phyloP scores from a whole-genome alignment of 1,140 invertebrate species.

The Bactericera cockerelli region DNA sequence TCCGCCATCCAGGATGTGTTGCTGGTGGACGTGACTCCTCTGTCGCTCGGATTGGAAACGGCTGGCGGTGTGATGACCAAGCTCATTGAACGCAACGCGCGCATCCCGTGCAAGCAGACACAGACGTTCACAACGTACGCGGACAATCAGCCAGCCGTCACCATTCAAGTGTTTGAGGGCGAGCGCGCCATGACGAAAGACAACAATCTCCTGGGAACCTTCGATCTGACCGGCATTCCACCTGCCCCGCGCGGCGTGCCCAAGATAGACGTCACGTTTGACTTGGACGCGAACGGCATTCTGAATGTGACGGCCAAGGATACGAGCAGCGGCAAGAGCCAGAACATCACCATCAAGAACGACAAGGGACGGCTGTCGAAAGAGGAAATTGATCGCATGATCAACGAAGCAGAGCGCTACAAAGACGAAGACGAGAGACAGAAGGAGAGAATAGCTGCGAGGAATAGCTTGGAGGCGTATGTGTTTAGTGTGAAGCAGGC shows the following conservation, averaged over 20 bases:
- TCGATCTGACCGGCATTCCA: constrained; percentile 61
- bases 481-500: constrained; percentile 57
- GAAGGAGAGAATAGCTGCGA: constrained; percentile 44
- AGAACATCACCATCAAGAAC: constrained; percentile 76
- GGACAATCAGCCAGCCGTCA: constrained; percentile 52
- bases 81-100: constrained; percentile 41
- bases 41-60: constrained; percentile 29
- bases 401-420: constrained; percentile 50
- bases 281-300: constrained; percentile 66
- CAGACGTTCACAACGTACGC: constrained; percentile 47
- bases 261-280: constrained; percentile 60
- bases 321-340: constrained; percentile 53
- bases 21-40: constrained; percentile 36
- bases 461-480: constrained; percentile 73
- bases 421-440: constrained; percentile 40
- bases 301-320: constrained; percentile 65
- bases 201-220: constrained; percentile 54
- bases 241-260: constrained; percentile 66
- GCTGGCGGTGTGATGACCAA: constrained; percentile 40
- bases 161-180: constrained; percentile 50
- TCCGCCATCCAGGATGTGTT: constrained; percentile 36
- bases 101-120: constrained; percentile 44
- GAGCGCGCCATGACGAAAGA: constrained; percentile 61
- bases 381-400: constrained; percentile 84
- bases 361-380: constrained; percentile 82